A percentile compares a stretch with the other conserved stretches of the same genome.
phyloP scores from a whole-genome alignment of 2,888 invertebrate species.

The Andricus curvator region DNA sequence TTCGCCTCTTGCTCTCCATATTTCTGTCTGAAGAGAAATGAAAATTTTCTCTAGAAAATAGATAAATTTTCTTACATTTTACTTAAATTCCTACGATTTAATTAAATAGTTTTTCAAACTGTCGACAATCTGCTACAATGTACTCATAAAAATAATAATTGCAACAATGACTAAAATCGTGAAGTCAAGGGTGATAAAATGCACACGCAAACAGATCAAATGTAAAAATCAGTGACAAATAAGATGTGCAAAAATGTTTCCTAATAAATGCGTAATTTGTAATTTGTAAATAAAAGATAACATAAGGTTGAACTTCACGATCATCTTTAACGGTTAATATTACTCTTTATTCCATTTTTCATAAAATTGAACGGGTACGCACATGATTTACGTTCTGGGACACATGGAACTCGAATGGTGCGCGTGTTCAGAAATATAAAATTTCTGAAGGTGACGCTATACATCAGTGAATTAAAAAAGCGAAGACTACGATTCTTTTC shows the following conservation, averaged over 20 bases:
- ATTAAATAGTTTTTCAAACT: constrained; percentile 39
- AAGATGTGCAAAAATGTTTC: constrained; percentile 67
- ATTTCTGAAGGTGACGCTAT: constrained; percentile 35
- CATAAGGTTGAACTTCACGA: constrained; percentile 39
- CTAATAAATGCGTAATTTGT: constrained; percentile 65
- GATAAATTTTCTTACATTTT: neutral
- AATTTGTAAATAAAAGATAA: constrained; percentile 48
- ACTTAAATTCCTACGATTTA: neutral
- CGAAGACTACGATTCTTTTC: neutral
- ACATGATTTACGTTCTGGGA: constrained; percentile 51
- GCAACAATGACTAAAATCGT: constrained; percentile 40
- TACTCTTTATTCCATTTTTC: constrained; percentile 46
- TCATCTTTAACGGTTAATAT: constrained; percentile 45
- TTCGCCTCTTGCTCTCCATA: constrained; percentile 11
- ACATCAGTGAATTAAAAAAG: constrained; percentile 1
- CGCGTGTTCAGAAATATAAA: constrained; percentile 53
- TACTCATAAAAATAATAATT: constrained; percentile 50
- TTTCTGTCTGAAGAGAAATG: neutral
- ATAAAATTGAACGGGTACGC: constrained; percentile 50
- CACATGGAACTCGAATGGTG: constrained; percentile 55
- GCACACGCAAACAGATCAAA: constrained; percentile 49
- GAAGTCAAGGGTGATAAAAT: constrained; percentile 43
- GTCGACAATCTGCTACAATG: constrained; percentile 67
- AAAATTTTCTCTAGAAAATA: neutral
- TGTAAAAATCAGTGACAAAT: constrained; percentile 65